Evolutionary conservation across 2,113 vertebrate species (phyloP).

Genomic region (Phycodurus eques): DNA sequence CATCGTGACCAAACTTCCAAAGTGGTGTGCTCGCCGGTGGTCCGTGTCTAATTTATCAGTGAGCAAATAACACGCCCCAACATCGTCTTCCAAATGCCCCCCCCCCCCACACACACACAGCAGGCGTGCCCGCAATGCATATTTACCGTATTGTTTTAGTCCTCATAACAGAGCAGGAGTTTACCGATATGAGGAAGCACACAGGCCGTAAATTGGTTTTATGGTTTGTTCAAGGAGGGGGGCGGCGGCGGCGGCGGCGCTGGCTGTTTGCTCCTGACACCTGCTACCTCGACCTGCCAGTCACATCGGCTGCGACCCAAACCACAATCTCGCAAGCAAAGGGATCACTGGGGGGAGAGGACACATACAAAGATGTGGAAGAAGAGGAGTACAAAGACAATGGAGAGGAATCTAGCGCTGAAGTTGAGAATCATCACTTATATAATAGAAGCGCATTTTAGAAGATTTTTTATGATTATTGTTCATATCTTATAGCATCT

Average conservation of each 20-base stretch:
- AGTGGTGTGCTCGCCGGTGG: conserved; percentile 41
- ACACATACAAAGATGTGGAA: conserved; percentile 53
- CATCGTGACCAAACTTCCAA: conserved; percentile 59
- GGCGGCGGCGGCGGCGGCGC: conserved; percentile 15
- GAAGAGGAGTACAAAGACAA: not conserved
- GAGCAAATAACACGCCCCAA: conserved; percentile 1
- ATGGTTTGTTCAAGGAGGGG: conserved; percentile 54
- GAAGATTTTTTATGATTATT: not conserved
- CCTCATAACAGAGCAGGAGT: conserved; percentile 53
- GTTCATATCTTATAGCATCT: not conserved
- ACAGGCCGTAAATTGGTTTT: conserved; percentile 68
- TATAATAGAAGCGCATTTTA: not conserved
- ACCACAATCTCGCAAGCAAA: conserved; percentile 59
- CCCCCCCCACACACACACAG: not conserved
- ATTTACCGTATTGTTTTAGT: conserved; percentile 59
- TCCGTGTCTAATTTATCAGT: conserved; percentile 54
- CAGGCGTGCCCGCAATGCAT: conserved; percentile 56
- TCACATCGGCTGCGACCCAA: conserved; percentile 45
- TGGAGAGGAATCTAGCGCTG: conserved; percentile 12
- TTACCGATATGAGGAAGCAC: conserved; percentile 60
- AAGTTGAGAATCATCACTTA: not conserved
- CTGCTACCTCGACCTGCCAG: conserved; percentile 61
- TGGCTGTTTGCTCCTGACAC: conserved; percentile 60
- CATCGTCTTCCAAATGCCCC: conserved; percentile 32
- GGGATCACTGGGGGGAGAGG: conserved; percentile 56